These are phyloP conservation scores for Acleris laterana DNA, from an alignment of 2,888 invertebrate genomes.

Conservation along the genomic window DNA sequence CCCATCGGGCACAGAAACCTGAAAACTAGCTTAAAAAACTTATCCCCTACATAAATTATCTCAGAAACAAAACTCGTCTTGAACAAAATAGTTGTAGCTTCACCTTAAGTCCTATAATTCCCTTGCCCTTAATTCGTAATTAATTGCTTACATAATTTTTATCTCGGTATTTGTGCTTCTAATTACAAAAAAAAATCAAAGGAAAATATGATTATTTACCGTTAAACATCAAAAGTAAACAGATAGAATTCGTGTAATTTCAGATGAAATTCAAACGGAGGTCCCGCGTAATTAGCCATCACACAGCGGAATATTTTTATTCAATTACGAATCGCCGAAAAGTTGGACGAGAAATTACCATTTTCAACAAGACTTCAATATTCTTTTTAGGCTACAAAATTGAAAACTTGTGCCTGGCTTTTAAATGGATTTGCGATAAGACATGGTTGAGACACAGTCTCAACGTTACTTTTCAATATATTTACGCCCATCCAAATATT, in stretches of 20 bases:
- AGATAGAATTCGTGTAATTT: conserved; percentile 3
- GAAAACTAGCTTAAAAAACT: too few species aligned
- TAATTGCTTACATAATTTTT: too few species aligned
- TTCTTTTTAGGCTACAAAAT: conserved; percentile 9
- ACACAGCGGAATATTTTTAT: conserved; percentile 27
- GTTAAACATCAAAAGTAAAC: neutral
- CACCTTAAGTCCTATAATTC: too few species aligned
- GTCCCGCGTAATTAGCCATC: conserved; percentile 24
- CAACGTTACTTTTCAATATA: neutral
- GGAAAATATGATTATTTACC: too few species aligned
- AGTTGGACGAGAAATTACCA: conserved; percentile 28
- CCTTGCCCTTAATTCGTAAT: too few species aligned
- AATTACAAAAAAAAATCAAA: too few species aligned
- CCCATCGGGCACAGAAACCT: too few species aligned
- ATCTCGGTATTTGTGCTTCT: too few species aligned
- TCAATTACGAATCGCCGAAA: conserved; percentile 29
- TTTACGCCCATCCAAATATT: conserved; percentile 2
- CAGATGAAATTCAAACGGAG: conserved; percentile 4
- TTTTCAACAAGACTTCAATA: conserved; percentile 29
- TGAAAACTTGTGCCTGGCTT: conserved; percentile 8
- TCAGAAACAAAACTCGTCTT: too few species aligned
- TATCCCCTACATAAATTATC: too few species aligned
- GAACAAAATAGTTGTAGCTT: too few species aligned
- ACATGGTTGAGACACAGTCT: neutral
- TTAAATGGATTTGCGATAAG: neutral